Evolutionary conservation across 2,797 vertebrate species (phyloP).

Genomic region (Jordanella pulchra): DNA sequence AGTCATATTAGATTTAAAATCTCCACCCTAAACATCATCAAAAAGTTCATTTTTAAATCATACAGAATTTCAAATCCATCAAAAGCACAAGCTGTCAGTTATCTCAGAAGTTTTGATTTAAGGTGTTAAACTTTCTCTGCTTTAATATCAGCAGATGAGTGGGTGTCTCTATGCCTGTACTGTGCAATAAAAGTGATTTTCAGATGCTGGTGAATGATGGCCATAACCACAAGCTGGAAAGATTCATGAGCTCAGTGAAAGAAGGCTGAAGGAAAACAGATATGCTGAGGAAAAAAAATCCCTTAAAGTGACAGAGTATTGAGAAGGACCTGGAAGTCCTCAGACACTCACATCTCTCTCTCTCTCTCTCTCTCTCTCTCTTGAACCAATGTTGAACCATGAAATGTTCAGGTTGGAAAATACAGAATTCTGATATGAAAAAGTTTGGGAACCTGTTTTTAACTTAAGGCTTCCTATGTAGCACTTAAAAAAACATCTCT

Average conservation of each 20-base stretch:
- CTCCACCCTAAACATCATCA: background rate
- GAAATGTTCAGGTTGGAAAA: background rate
- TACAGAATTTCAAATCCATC: background rate
- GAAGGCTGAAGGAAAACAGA: conserved; percentile 24
- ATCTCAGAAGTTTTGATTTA: background rate
- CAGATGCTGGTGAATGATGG: conserved; percentile 22
- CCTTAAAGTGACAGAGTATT: conserved; percentile 9
- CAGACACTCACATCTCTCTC: no score
- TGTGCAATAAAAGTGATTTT: conserved; percentile 11
- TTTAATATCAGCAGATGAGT: background rate
- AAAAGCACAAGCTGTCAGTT: background rate
- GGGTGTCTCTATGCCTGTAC: background rate
- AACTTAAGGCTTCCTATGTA: no score
- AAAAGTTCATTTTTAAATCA: background rate
- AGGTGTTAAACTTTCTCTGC: conserved; percentile 2
- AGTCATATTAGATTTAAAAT: background rate
- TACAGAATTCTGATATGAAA: background rate
- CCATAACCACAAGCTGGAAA: conserved; percentile 2
- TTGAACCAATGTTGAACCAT: no score
- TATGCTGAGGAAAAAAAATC: conserved; percentile 17
- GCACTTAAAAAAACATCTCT: background rate
- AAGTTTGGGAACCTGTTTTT: no score
- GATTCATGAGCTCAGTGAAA: conserved; percentile 16
- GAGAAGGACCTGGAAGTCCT: conserved; percentile 11
- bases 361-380: no score